Conservation (phyloP, 2,797 vertebrate genomes). For the Petrocephalus sullivani region DNA sequence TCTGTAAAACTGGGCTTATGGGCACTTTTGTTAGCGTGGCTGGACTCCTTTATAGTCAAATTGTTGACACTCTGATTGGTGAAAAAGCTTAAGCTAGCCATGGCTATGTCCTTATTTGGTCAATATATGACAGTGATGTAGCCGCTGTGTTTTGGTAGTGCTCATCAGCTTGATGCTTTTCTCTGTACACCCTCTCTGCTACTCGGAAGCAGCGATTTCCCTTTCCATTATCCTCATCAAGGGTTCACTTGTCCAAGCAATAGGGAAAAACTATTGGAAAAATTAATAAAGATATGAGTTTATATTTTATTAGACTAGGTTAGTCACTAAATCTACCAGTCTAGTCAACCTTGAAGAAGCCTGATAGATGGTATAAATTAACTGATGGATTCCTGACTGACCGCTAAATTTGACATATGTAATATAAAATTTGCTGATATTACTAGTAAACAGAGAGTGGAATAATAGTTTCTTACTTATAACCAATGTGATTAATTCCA, state of each 20-base stretch:
- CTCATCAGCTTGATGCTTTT: background rate
- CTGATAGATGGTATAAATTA: background rate
- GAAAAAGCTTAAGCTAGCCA: conserved; percentile 10
- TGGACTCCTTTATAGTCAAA: background rate
- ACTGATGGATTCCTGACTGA: background rate
- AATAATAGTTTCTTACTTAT: background rate
- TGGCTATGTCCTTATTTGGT: background rate
- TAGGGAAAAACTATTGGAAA: background rate
- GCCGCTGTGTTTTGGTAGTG: background rate
- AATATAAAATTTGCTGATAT: background rate
- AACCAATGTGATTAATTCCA: background rate
- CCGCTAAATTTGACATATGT: background rate
- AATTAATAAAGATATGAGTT: background rate
- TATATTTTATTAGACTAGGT: background rate
- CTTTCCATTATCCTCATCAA: background rate
- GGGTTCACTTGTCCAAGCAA: background rate
- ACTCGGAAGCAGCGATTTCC: background rate
- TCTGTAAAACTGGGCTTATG: conserved; percentile 12
- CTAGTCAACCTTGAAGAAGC: conserved; percentile 4
- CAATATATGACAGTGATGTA: background rate
- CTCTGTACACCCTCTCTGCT: no score
- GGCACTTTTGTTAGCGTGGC: background rate
- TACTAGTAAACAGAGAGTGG: background rate
- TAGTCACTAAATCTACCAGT: background rate
- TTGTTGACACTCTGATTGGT: conserved; percentile 3